A percentile compares a stretch with the other conserved stretches of the same genome.
phyloP scores from a whole-genome alignment of 2,888 invertebrate genomes.

The Drosophila siamana region DNA sequence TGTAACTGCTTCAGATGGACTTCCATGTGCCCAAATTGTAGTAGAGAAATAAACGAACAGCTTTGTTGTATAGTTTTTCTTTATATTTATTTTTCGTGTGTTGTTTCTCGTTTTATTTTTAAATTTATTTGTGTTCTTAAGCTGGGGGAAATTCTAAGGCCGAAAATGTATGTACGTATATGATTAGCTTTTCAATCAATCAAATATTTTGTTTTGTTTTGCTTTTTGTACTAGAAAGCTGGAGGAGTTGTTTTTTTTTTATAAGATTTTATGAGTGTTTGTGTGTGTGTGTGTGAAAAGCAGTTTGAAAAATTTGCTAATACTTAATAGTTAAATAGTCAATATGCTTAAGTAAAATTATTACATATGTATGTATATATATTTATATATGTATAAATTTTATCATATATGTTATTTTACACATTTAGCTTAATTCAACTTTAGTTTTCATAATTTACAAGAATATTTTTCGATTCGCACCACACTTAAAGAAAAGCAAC shows the following conservation, averaged over 20 bases:
- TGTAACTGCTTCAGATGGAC: not conserved
- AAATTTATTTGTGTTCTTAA: slow-evolving; percentile 66
- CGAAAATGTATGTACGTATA: slow-evolving; percentile 75
- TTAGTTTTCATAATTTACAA: slow-evolving; percentile 53
- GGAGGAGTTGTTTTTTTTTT: slow-evolving; percentile 25
- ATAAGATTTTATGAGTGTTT: slow-evolving; percentile 14
- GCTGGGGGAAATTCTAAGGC: slow-evolving; percentile 72
- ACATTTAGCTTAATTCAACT: slow-evolving; percentile 62
- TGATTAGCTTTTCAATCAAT: slow-evolving; percentile 48
- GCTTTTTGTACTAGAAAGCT: slow-evolving; percentile 76
- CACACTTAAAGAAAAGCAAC: slow-evolving; percentile 59
- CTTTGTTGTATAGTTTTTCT: slow-evolving; percentile 60
- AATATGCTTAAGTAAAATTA: slow-evolving; percentile 68
- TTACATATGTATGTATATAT: slow-evolving; percentile 38
- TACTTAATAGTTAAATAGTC: slow-evolving; percentile 67
- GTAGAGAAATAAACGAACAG: not conserved
- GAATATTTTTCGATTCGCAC: slow-evolving; percentile 38
- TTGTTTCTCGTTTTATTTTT: slow-evolving; percentile 44
- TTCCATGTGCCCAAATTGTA: not conserved
- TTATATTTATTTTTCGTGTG: slow-evolving; percentile 64
- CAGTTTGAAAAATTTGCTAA: slow-evolving; percentile 78
- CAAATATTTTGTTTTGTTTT: slow-evolving; percentile 57
- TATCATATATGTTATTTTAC: slow-evolving; percentile 57
- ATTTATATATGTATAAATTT: slow-evolving; percentile 17
- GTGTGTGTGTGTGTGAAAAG: slow-evolving; percentile 54